These are phyloP conservation scores for Dromiciops gliroides DNA, from an alignment of 2,113 vertebrate genomes.

Conservation along the genomic window DNA sequence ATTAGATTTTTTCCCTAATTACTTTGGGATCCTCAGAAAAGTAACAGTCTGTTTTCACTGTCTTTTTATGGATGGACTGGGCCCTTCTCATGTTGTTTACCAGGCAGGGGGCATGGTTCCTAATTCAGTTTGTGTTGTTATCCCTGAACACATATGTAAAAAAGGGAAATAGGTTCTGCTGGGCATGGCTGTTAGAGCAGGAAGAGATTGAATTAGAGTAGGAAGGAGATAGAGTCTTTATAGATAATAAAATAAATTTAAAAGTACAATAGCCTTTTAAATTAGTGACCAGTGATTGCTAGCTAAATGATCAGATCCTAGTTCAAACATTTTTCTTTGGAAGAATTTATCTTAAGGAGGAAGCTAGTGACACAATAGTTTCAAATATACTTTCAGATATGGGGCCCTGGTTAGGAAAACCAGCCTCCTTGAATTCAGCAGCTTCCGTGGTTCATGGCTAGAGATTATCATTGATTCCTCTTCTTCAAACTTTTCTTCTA, in stretches of 20 bases:
- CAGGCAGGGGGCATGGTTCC: background rate
- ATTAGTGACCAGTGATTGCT: background rate
- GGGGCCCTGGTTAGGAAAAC: background rate
- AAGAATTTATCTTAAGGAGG: background rate
- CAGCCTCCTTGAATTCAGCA: background rate
- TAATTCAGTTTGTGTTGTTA: background rate
- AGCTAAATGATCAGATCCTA: background rate
- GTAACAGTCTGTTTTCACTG: background rate
- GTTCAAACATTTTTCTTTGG: background rate
- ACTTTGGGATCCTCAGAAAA: background rate
- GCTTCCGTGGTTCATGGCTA: background rate
- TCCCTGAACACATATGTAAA: background rate
- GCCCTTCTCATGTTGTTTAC: background rate
- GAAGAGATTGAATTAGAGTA: background rate
- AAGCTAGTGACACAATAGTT: background rate
- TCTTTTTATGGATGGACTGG: background rate
- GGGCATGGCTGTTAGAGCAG: background rate
- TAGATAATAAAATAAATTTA: background rate
- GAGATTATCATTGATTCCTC: background rate
- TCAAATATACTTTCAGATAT: constrained; percentile 1
- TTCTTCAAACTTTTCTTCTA: background rate
- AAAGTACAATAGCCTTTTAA: background rate
- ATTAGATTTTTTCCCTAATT: background rate
- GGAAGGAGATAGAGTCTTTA: background rate
- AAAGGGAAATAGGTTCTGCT: background rate